phyloP scores from a whole-genome alignment of 2,113 vertebrate species.

The Ophthalmolycus amberensis region DNA sequence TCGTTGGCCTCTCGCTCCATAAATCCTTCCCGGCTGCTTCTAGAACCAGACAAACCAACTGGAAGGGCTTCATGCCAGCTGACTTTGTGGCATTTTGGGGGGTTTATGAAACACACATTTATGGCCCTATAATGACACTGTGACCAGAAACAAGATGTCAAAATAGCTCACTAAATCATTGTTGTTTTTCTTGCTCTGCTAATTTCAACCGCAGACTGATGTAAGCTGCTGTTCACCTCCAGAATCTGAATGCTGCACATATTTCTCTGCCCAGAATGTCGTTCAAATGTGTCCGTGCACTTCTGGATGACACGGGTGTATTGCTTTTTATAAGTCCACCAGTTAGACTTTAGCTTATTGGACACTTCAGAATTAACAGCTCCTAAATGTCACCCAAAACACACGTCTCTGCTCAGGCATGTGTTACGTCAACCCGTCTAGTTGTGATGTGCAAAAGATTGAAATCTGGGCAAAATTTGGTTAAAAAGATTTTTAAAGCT shows the following conservation, averaged over 20 bases:
- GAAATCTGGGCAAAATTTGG: too few relatives aligned
- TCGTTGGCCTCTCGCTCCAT: constrained; percentile 44
- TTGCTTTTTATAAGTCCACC: constrained; percentile 7
- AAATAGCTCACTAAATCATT: constrained; percentile 58
- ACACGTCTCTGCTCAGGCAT: background rate
- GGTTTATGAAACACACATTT: constrained; percentile 56
- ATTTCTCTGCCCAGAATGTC: constrained; percentile 35
- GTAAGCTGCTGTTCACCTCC: constrained; percentile 53
- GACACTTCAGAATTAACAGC: background rate
- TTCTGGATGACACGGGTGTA: constrained; percentile 5
- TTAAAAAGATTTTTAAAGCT: background rate
- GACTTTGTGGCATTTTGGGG: constrained; percentile 48
- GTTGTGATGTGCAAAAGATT: background rate
- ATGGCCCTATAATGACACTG: constrained; percentile 53
- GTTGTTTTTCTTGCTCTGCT: constrained; percentile 65
- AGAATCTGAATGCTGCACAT: constrained; percentile 39
- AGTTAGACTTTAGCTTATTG: background rate
- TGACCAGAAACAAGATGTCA: constrained; percentile 67
- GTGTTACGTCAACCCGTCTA: background rate
- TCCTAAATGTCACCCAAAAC: background rate
- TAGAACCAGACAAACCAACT: constrained; percentile 38
- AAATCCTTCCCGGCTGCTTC: constrained; percentile 50
- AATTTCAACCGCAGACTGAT: constrained; percentile 54
- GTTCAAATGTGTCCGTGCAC: constrained; percentile 7
- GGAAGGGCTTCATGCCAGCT: constrained; percentile 43